Evolutionary conservation across 2,888 invertebrate species (phyloP), one percentile per base, ranked within the genome.

Genomic region (Buathra laborator): DNA sequence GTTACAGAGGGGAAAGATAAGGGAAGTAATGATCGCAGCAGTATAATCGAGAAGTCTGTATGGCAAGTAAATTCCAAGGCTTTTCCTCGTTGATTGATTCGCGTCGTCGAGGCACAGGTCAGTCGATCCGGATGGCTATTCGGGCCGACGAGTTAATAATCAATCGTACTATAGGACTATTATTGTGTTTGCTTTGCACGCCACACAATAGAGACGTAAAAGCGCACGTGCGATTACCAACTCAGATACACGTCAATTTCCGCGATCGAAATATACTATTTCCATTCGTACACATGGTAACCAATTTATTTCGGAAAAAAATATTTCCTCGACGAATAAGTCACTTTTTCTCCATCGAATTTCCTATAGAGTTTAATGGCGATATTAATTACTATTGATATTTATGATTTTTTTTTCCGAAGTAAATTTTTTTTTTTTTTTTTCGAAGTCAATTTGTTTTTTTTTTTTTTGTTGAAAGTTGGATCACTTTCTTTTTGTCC

Each of bases 31-130:
- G n/a, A 43, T 5, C 37, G 37, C 1, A 59, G 32, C 12, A 53
- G 64, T 72, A 77, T 46, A 68, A 68, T 68, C 48, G 19, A 43
- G 51, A 24, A 59, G 66, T n/a, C 10, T 51, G 19, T n/a, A 53
- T 4, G 53, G 37, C 9, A 24, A 19, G 19, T 19, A 10, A 19
- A 46, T 66, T 77, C 56, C 82, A 77, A 77, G 82, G 77, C 56
- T 82, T 70, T 76, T 51, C 46, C 75, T 19, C 56, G 56, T 24
- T 77, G 48, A 71, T 82, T 71, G 70, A 77, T 71, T 66, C 32
- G 24, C 10, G 64, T 51, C 59, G 24, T 74, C 32, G 48, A 43
- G 53, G 1, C 16, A 7, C 7, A 29, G 19, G 29, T 19, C 43
- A 44, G 16, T 37, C 67, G 24, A 59, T 48, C 44, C n/a, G 32